Conservation (phyloP, 2,113 vertebrate genomes). For the Gambusia holbrooki region DNA sequence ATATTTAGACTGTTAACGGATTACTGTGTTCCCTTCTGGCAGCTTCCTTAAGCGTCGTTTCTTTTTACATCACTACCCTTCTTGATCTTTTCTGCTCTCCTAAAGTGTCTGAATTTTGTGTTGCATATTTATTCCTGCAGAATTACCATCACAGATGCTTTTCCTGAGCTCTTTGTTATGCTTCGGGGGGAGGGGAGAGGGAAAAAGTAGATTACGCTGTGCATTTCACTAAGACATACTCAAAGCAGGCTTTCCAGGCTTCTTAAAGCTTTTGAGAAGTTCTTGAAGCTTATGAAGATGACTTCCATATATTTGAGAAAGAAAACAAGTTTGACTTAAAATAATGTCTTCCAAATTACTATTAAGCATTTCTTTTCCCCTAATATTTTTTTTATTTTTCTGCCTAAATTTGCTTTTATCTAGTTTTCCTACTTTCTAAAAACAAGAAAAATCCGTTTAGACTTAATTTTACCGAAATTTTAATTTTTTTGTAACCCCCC, state of each 20-base stretch:
- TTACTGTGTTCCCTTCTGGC: constrained; percentile 39
- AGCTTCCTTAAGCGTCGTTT: constrained; percentile 43
- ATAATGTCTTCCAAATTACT: constrained; percentile 29
- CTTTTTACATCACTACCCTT: constrained; percentile 45
- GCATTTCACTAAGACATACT: constrained; percentile 57
- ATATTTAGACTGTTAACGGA: constrained; percentile 36
- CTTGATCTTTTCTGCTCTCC: constrained; percentile 44
- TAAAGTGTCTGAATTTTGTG: constrained; percentile 58
- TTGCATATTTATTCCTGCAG: constrained; percentile 69
- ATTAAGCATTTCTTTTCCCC: constrained; percentile 15
- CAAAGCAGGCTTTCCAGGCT: constrained; percentile 67
- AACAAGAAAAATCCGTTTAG: not conserved
- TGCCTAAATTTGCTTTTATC: not conserved
- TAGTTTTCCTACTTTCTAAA: not conserved
- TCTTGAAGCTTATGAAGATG: constrained; percentile 58
- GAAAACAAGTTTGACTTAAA: constrained; percentile 47
- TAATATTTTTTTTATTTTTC: constrained; percentile 27
- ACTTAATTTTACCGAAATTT: too few relatives aligned
- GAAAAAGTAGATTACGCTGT: constrained; percentile 67
- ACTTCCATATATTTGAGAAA: constrained; percentile 42
- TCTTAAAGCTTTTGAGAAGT: constrained; percentile 47
- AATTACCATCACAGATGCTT: constrained; percentile 75
- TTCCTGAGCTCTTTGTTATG: constrained; percentile 64
- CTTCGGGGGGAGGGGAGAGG: constrained; percentile 60
- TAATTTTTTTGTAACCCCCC: too few relatives aligned